Conservation (phyloP, 2,888 invertebrate species). For the Pyrgus malvae region DNA sequence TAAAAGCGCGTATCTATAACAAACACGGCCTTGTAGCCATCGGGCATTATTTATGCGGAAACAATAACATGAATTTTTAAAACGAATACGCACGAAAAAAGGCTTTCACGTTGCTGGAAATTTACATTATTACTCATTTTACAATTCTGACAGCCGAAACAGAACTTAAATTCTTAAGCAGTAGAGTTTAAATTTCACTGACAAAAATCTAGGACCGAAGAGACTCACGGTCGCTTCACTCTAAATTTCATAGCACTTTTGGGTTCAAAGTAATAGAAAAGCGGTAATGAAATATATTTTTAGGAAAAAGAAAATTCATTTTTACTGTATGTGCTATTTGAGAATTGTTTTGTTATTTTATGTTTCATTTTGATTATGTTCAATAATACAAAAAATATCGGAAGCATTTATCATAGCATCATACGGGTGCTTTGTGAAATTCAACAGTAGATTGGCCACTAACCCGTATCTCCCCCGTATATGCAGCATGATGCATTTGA, state of each 20-base stretch:
- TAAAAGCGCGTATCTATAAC: slow-evolving; percentile 2
- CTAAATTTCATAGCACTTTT: slow-evolving; percentile 25
- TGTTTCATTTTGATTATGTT: too few species aligned
- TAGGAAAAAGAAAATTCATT: slow-evolving; percentile 8
- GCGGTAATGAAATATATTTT: slow-evolving; percentile 21
- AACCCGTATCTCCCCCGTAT: too few species aligned
- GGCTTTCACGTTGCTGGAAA: slow-evolving; percentile 35
- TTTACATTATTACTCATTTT: slow-evolving; percentile 34
- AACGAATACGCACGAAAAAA: slow-evolving; percentile 28
- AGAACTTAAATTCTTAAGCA: neutral
- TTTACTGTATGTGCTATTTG: neutral
- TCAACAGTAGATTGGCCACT: too few species aligned
- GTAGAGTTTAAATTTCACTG: slow-evolving; percentile 7
- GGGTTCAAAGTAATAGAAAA: slow-evolving; percentile 22
- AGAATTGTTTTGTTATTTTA: neutral
- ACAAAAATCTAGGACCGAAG: neutral
- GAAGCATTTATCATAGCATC: too few species aligned
- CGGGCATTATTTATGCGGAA: slow-evolving; percentile 27
- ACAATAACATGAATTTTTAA: slow-evolving; percentile 37
- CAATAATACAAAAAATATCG: too few species aligned
- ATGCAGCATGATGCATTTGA: too few species aligned
- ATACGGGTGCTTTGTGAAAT: too few species aligned
- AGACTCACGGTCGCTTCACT: slow-evolving; percentile 5
- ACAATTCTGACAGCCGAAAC: neutral
- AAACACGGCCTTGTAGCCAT: slow-evolving; percentile 16